These are phyloP conservation scores for Schizaphis graminum DNA, from an alignment of 2,888 invertebrate species.

Conservation along the genomic window DNA sequence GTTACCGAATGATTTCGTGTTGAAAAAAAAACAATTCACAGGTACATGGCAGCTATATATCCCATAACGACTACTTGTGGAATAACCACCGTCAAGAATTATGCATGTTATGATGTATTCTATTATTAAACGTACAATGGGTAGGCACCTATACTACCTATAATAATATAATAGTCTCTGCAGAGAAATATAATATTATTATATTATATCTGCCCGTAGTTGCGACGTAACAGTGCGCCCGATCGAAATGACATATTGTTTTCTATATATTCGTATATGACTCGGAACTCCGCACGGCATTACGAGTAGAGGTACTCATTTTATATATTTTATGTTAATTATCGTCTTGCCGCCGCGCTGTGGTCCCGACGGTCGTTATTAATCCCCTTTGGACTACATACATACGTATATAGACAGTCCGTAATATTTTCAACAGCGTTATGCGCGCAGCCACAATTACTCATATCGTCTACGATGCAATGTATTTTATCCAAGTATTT, in stretches of 20 bases:
- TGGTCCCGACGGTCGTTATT: neutral
- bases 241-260: neutral
- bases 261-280: neutral
- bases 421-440: neutral
- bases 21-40: neutral
- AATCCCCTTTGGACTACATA: neutral
- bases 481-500: neutral
- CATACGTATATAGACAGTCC: too few species aligned
- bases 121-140: neutral
- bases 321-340: neutral
- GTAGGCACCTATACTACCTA: neutral
- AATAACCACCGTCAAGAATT: neutral
- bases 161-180: neutral
- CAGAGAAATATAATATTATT: neutral
- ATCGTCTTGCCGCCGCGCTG: neutral
- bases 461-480: neutral
- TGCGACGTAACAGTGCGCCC: neutral
- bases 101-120: neutral
- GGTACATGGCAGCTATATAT: neutral
- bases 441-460: neutral
- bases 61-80: neutral
- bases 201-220: neutral
- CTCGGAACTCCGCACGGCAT: neutral
- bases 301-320: neutral
- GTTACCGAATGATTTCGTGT: conserved; percentile 35